A percentile compares a stretch with the other conserved stretches of the same genome.
Conservation (phyloP, 2,888 invertebrate species). For the Selenia dentaria region DNA sequence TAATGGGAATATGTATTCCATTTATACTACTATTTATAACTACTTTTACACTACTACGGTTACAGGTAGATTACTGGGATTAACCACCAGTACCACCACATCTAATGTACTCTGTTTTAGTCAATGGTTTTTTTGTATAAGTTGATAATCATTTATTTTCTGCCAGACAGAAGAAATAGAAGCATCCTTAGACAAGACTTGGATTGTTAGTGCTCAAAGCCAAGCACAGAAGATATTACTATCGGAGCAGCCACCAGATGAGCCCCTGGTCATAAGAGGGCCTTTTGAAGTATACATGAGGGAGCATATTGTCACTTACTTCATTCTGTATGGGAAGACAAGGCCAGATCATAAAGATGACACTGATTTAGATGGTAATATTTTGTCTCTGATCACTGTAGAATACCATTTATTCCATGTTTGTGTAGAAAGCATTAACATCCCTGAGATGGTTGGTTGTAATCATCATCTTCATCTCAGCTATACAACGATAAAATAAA, state of each 20-base stretch:
- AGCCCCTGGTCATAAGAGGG: constrained; percentile 93
- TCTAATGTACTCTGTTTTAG: too few relatives aligned
- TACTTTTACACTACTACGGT: too few relatives aligned
- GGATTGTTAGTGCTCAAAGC: constrained; percentile 96
- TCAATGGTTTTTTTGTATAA: too few relatives aligned
- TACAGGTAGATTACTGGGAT: too few relatives aligned
- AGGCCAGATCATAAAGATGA: constrained; percentile 69
- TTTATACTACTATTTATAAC: too few relatives aligned
- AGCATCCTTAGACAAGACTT: constrained; percentile 93
- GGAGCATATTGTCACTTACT: constrained; percentile 91
- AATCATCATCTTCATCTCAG: too few relatives aligned
- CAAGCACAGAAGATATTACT: constrained; percentile 89
- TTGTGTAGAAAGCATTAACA: too few relatives aligned
- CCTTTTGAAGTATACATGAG: constrained; percentile 92
- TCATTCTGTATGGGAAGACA: constrained; percentile 89
- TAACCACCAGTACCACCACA: too few relatives aligned
- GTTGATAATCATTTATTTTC: constrained; percentile 38
- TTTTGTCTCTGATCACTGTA: background rate
- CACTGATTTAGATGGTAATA: constrained; percentile 87
- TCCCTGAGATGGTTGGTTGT: too few relatives aligned
- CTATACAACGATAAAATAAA: too few relatives aligned
- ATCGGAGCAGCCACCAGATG: constrained; percentile 80
- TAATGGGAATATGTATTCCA: too few relatives aligned
- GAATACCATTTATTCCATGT: too few relatives aligned
- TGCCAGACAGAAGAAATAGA: constrained; percentile 88